A percentile compares a stretch with the other conserved stretches of the same genome.
phyloP scores from a whole-genome alignment of 2,797 vertebrate species.

The Tolypeutes matacus region DNA sequence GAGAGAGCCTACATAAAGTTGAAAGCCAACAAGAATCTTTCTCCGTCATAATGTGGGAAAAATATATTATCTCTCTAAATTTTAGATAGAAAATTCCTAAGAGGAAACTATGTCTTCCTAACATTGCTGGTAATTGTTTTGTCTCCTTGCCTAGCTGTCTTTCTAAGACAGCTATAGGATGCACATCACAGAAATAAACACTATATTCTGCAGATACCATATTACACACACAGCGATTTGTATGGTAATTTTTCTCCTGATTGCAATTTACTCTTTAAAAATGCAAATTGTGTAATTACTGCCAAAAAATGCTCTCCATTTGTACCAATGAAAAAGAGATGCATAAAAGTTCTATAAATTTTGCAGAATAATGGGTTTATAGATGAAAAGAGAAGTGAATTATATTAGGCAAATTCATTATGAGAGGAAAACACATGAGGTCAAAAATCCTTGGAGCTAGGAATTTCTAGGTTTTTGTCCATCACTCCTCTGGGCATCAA shows the following conservation, averaged over 20 bases:
- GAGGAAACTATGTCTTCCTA: slow-evolving; percentile 16
- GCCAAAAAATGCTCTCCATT: slow-evolving; percentile 49
- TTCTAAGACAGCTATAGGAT: slow-evolving; percentile 40
- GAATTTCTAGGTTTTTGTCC: not conserved
- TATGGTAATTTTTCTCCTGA: slow-evolving; percentile 79
- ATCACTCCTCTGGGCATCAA: not conserved
- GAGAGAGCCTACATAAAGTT: not conserved
- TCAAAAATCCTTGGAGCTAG: slow-evolving; percentile 1
- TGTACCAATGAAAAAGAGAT: slow-evolving; percentile 63
- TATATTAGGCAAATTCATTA: slow-evolving; percentile 51
- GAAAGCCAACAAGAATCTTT: not conserved
- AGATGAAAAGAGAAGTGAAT: not conserved
- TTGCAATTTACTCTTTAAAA: slow-evolving; percentile 76
- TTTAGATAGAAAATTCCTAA: slow-evolving; percentile 23
- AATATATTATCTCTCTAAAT: not conserved
- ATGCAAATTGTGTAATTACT: slow-evolving; percentile 62
- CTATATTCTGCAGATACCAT: slow-evolving; percentile 38
- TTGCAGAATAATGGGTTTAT: slow-evolving; percentile 53
- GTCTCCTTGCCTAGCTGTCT: slow-evolving; percentile 56
- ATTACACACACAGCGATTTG: slow-evolving; percentile 68
- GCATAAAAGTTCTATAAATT: slow-evolving; percentile 61
- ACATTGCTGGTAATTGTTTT: slow-evolving; percentile 61
- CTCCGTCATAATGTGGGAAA: not conserved
- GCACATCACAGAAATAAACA: slow-evolving; percentile 64
- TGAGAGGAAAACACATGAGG: not conserved